phyloP scores from a whole-genome alignment of 2,888 invertebrate species.

The Mimas tiliae region DNA sequence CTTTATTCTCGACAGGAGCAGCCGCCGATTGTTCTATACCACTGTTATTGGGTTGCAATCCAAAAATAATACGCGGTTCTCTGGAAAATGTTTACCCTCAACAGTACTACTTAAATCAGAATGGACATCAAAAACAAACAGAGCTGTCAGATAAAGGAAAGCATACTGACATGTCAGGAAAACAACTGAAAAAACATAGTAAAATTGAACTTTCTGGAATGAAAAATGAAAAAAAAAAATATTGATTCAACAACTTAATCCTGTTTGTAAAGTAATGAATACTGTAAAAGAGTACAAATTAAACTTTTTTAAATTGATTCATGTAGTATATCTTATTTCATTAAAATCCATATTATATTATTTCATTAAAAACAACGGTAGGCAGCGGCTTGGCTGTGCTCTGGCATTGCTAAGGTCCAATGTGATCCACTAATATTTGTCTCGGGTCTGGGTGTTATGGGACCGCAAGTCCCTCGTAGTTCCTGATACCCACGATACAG shows the following conservation, averaged over 20 bases:
- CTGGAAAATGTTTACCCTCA: constrained; percentile 25
- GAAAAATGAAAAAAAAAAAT: too few relatives aligned
- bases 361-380: too few relatives aligned
- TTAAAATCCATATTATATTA: too few relatives aligned
- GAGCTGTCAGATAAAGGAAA: not conserved
- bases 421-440: too few relatives aligned
- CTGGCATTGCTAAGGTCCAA: too few relatives aligned
- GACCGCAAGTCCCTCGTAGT: too few relatives aligned
- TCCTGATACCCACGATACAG: too few relatives aligned
- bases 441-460: too few relatives aligned
- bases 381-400: too few relatives aligned
- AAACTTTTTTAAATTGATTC: not conserved
- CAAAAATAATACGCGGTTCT: constrained; percentile 50
- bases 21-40: constrained; percentile 50
- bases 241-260: not conserved
- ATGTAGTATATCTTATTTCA: too few relatives aligned
- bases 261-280: not conserved
- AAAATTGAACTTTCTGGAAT: not conserved
- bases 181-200: not conserved
- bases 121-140: not conserved
- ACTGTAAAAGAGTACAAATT: not conserved
- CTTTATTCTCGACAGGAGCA: constrained; percentile 42
- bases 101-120: not conserved
- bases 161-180: not conserved
- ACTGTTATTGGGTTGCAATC: constrained; percentile 57